These are phyloP conservation scores for Scarus forsteni DNA, from an alignment of 2,797 vertebrate genomes.

Conservation along the genomic window DNA sequence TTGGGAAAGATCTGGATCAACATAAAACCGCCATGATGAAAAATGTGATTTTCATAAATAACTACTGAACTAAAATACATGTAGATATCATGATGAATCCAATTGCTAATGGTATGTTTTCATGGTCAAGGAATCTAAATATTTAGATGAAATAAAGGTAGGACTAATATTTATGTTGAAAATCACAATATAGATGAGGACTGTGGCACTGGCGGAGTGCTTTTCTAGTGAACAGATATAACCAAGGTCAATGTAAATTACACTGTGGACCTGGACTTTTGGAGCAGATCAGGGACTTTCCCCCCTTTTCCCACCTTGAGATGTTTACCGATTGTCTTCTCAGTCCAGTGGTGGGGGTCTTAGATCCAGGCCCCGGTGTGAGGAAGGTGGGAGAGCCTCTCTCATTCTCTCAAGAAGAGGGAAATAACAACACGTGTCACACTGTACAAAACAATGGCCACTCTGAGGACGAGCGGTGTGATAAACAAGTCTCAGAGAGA, in stretches of 20 bases:
- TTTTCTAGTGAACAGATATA: no score
- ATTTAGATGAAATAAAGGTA: no score
- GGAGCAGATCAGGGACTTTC: slow-evolving; percentile 34
- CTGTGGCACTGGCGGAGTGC: no score
- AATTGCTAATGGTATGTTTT: no score
- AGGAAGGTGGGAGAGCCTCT: slow-evolving; percentile 66
- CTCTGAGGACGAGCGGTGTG: slow-evolving; percentile 50
- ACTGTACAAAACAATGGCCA: slow-evolving; percentile 77
- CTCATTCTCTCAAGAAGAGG: slow-evolving; percentile 60
- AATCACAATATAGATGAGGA: no score
- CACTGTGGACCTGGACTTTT: slow-evolving; percentile 5
- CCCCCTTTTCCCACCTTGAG: slow-evolving; percentile 32
- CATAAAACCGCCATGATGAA: no score
- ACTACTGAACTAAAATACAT: no score
- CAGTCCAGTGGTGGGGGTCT: slow-evolving; percentile 31
- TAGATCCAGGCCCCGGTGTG: slow-evolving; percentile 56
- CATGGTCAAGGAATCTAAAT: no score
- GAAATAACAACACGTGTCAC: slow-evolving; percentile 82
- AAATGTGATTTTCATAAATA: no score
- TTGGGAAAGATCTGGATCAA: no score
- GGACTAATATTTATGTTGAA: no score
- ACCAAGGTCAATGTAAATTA: slow-evolving; percentile 21
- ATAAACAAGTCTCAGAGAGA: slow-evolving; percentile 55
- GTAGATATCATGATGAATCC: no score
- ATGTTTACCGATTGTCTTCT: slow-evolving; percentile 69